These are phyloP conservation scores for Arctia plantaginis DNA, from an alignment of 2,888 invertebrate genomes.

Conservation along the genomic window DNA sequence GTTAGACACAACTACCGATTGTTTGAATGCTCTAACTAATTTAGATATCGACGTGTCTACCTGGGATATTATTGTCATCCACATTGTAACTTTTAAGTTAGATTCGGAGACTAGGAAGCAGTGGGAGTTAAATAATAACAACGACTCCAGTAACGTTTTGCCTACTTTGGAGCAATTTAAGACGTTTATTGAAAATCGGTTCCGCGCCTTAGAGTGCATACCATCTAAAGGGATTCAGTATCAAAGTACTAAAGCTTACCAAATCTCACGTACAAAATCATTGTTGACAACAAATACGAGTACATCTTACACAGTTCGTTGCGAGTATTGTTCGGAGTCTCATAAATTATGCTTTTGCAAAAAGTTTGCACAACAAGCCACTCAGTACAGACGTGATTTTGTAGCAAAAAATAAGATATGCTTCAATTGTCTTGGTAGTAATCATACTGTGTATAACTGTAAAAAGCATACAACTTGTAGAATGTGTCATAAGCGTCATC, in stretches of 20 bases:
- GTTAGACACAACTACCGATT: too few relatives aligned
- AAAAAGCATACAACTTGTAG: conserved; percentile 11
- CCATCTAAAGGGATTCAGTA: conserved; percentile 16
- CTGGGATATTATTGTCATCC: conserved; percentile 39
- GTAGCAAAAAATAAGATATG: not conserved
- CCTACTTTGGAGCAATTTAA: conserved; percentile 34
- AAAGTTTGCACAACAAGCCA: not conserved
- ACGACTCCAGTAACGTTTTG: conserved; percentile 31
- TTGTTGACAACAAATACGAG: conserved; percentile 18
- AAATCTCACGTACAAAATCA: not conserved
- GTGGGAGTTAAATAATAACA: conserved; percentile 35
- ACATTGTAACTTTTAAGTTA: too few relatives aligned
- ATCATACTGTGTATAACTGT: not conserved
- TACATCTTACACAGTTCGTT: conserved; percentile 14
- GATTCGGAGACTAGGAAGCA: conserved; percentile 38
- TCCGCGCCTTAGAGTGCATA: conserved; percentile 10
- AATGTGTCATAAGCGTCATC: conserved; percentile 19
- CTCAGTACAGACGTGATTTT: not conserved
- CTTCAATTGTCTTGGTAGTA: conserved; percentile 4
- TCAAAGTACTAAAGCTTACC: conserved; percentile 9
- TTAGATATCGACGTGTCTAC: conserved; percentile 23
- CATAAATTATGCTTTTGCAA: conserved; percentile 31
- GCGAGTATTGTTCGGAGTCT: conserved; percentile 40
- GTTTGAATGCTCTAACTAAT: conserved; percentile 30
- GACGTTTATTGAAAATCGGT: conserved; percentile 3